Evolutionary conservation across 2,113 vertebrate genomes (phyloP), one percentile per base, ranked within the genome.

Genomic region (Notothenia coriiceps): DNA sequence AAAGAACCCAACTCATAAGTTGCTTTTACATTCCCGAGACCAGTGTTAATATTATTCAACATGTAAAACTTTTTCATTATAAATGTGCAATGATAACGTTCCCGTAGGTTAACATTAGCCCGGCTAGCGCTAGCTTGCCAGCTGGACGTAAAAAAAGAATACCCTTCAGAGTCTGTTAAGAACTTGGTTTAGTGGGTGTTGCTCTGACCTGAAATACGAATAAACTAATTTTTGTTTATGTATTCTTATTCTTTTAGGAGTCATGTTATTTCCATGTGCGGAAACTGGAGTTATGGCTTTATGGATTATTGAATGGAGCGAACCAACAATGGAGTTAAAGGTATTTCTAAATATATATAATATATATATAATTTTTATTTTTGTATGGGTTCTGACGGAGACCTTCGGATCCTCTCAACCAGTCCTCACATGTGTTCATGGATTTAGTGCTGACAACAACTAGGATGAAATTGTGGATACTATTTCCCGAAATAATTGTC

Each of bases 41-140:
- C 4, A 2, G 12, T 20, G 2, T 35, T 25, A n/a, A 60, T 52
- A 52, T 61, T 55, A 2, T 40, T 77, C 10, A 22, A 60, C 80
- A 57, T 49, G 6, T 66, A 57, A 80, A 91, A 92, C 88, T 90
- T 92, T 92, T 91, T 87, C 62, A 78, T 87, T 76, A 63, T 77
- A 82, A 59, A 87, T 83, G 47, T 88, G 60, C 62, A 56, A 6
- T 61, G 79, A 81, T 80, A 87, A 79, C 54, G 66, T 65, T 73
- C 15, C 25, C 44, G 59, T 50, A 22, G 65, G 73, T 63, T 46
- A 63, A 46, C 43, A 5, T 63, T 65, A 49, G 44, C 62, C 1
- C 44, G 8, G 63, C 44, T 65, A 66, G 63, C 71, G 72, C 25
- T 86, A 90, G 86, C 86, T 7, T 66, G 61, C 57, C 57, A 83